Evolutionary conservation across 2,888 invertebrate genomes (phyloP), one percentile per base, ranked within the genome.

Genomic region (Scaeva pyrastri): DNA sequence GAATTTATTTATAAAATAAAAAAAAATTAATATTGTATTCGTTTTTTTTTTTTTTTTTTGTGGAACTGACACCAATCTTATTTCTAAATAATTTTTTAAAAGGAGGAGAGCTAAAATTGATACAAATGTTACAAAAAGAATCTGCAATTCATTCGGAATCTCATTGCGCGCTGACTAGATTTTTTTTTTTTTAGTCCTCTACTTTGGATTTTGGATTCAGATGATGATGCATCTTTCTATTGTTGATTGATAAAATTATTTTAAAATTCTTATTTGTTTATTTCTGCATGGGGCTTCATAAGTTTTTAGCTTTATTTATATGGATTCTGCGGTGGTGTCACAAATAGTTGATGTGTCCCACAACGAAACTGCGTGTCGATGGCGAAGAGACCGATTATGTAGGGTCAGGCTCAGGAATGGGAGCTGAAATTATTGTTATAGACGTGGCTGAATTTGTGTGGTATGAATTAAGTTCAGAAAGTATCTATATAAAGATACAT

Each of bases 181-280:
- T 21, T 23, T 1, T 12, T 21, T 3, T 12, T 23, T 36, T 7
- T 41, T 10, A 4, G 16, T 19, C 12, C 26, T 14, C 58, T 62
- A 71, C 31, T 8, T 14, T 45, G 50, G n/a, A 36, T 16, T n/a
- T 10, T 11, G 5, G 43, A n/a, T 26, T 60, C 7, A 62, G 23
- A 7, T 73, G 21, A 26, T 12, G 68, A 73, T 64, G 78, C 70
- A 64, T 68, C 52, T 55, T 52, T 70, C 62, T 64, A 71, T 71
- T 74, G 74, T 50, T 78, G 68, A 73, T 68, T 83, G 68, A 83
- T 78, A 68, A 73, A 73, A 39, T 55, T 70, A 39, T 70, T 79
- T 74, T 21, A 70, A n/a, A 55, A 23, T 23, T n/a, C 4, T 71
- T 23, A 2, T 71, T n/a, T 62, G 45, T 64, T 39, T 41, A 55